Evolutionary conservation across 92 coral and sea anemone genomes (phyloP), one percentile per base, ranked within the genome.

Genomic region (Zoanthus sociatus): DNA sequence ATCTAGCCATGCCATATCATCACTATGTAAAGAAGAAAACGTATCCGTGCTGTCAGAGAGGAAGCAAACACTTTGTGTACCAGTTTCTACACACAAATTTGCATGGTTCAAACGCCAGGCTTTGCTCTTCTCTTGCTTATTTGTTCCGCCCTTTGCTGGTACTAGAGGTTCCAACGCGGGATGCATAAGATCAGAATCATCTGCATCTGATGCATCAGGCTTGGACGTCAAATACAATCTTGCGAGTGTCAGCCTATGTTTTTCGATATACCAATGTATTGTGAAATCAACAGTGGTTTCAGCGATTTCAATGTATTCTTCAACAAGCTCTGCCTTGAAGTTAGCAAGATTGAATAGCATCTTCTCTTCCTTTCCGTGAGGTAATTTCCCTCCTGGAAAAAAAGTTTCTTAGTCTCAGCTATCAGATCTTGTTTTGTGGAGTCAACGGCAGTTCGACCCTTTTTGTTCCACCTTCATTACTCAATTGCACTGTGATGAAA

Each of bases 281-380:
- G 60, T 88, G 82, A 89, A 75, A 21, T 14, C 48, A 71, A 55
- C 69, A 68, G 75, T 64, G 61, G 79, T 54, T 56, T 84, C 88
- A 7, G 14, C 86, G 58, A 76, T 89, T 42, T 31, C 47, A 50
- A 90, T 46, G 76, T 67, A 70, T 71, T 78, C 93, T 48, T 64
- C 67, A 66, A 89, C 47, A 46, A 50, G 78, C 16, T 89, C 78
- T 30, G 55, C 74, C 63, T 77, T 78, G 74, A 91, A 87, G 75
- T 88, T 91, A n/a, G 89, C 87, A 33, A 87, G 83, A 37, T 83
- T 81, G 73, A 91, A 91, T 13, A 33, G 7, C 87, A 91, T 91
- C 20, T 87, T 89, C 7, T 47, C 72, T 45, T 74, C 85, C 9
- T 51, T 53, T 12, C 89, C 88, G 15, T 33, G 58, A 73, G 89